These are phyloP conservation scores for Scarus forsteni DNA, from an alignment of 2,797 vertebrate species.

Conservation along the genomic window DNA sequence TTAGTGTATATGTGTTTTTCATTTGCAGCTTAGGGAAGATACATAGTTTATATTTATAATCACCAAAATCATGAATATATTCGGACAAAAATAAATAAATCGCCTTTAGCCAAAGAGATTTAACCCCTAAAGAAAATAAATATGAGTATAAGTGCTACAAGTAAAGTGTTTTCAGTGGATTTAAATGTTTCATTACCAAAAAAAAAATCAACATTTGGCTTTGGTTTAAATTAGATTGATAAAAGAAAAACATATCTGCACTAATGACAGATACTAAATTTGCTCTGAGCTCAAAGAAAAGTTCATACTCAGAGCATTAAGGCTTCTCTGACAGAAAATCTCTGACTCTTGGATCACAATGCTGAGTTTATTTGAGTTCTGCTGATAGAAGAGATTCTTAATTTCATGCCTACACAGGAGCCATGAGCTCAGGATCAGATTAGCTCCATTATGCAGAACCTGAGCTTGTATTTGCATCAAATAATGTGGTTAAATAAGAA, in stretches of 20 bases:
- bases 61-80: slow-evolving; percentile 34
- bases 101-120: slow-evolving; percentile 53
- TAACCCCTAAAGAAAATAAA: slow-evolving; percentile 36
- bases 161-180: slow-evolving; percentile 70
- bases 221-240: slow-evolving; percentile 76
- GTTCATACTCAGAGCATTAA: slow-evolving; percentile 60
- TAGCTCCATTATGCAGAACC: slow-evolving; percentile 51
- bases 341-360: slow-evolving; percentile 34
- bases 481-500: slow-evolving; percentile 26
- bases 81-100: slow-evolving; percentile 24
- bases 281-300: slow-evolving; percentile 57
- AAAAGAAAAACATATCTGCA: slow-evolving; percentile 44
- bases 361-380: slow-evolving; percentile 44
- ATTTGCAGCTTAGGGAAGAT: slow-evolving; percentile 55
- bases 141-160: slow-evolving; percentile 66
- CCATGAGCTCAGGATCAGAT: slow-evolving; percentile 2
- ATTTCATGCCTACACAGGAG: slow-evolving; percentile 45
- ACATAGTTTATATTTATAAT: slow-evolving; percentile 60
- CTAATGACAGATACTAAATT: slow-evolving; percentile 42
- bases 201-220: slow-evolving; percentile 59
- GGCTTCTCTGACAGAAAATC: slow-evolving; percentile 63
- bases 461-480: slow-evolving; percentile 54
- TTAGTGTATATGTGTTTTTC: slow-evolving; percentile 28
- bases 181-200: slow-evolving; percentile 50
- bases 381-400: slow-evolving; percentile 32